Percentiles rank a stretch among this genome's conserved stretches.
Conservation (phyloP, 2,797 vertebrate species). For the Cynodonichthys magdalenae region DNA sequence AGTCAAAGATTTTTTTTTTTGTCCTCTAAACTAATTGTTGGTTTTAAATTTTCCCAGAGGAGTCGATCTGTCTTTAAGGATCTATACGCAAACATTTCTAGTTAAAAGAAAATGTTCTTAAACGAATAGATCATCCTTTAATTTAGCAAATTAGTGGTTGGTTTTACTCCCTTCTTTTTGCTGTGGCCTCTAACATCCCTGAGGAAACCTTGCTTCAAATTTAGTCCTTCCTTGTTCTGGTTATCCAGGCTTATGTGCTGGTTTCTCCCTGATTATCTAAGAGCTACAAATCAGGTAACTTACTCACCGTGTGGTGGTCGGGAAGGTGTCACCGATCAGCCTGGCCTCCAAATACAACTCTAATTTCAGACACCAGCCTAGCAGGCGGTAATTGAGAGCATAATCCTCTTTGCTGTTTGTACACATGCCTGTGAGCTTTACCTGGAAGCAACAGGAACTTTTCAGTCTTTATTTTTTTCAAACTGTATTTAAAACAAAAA, state of each 20-base stretch:
- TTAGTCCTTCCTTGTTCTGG: constrained; percentile 21
- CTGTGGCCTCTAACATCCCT: constrained; percentile 12
- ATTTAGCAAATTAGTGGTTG: background rate
- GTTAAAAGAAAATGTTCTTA: background rate
- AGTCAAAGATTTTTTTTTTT: constrained; percentile 54
- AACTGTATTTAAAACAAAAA: too few relatives aligned
- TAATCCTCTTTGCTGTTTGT: constrained; percentile 70
- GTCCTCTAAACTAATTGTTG: constrained; percentile 42
- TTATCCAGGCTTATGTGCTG: constrained; percentile 43
- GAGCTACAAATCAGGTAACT: constrained; percentile 21
- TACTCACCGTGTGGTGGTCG: constrained; percentile 31
- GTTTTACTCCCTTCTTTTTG: background rate
- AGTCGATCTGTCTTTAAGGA: constrained; percentile 12
- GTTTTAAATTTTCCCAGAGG: constrained; percentile 53
- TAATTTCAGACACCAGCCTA: constrained; percentile 55
- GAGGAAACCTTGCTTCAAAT: constrained; percentile 15
- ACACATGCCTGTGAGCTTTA: constrained; percentile 32
- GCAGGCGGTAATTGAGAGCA: constrained; percentile 27
- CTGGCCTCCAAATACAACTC: constrained; percentile 28
- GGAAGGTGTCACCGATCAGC: constrained; percentile 34
- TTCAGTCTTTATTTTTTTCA: too few relatives aligned
- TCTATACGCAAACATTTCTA: constrained; percentile 12
- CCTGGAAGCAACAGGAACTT: constrained; percentile 15
- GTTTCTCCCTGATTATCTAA: constrained; percentile 39
- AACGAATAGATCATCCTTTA: constrained; percentile 1